These are phyloP conservation scores for Cephus nigrinus DNA, from an alignment of 2,888 invertebrate genomes.

Conservation along the genomic window DNA sequence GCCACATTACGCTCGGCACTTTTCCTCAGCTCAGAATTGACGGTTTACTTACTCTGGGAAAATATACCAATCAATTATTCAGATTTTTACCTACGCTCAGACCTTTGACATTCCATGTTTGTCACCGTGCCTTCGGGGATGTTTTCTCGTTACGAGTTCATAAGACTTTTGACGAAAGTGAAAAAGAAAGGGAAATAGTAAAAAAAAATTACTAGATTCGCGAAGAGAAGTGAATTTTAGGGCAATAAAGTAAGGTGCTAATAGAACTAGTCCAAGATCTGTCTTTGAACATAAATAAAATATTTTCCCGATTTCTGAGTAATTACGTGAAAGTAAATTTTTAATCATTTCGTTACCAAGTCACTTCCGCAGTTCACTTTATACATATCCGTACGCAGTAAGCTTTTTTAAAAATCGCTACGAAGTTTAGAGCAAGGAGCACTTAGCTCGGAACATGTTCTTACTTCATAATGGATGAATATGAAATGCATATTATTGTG, in stretches of 20 bases:
- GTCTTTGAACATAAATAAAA: not conserved
- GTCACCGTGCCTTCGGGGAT: no score
- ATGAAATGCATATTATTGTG: no score
- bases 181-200: not conserved
- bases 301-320: no score
- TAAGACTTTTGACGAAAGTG: no score
- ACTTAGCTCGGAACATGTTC: not conserved
- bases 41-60: constrained; percentile 14
- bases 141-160: no score
- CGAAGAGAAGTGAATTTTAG: not conserved
- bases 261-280: not conserved
- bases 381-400: no score
- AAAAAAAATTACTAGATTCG: not conserved
- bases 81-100: constrained; percentile 19
- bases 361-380: no score
- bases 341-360: no score
- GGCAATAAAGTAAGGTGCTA: not conserved
- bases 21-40: not conserved
- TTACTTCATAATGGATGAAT: not conserved
- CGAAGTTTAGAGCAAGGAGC: not conserved
- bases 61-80: constrained; percentile 43
- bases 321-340: no score
- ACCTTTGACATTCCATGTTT: no score
- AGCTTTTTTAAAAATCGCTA: no score
- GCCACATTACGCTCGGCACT: constrained; percentile 7